Evolutionary conservation across 1,140 invertebrate genomes (phyloP), one percentile per base, ranked within the genome.

Genomic region (Bombus vancouverensis): DNA sequence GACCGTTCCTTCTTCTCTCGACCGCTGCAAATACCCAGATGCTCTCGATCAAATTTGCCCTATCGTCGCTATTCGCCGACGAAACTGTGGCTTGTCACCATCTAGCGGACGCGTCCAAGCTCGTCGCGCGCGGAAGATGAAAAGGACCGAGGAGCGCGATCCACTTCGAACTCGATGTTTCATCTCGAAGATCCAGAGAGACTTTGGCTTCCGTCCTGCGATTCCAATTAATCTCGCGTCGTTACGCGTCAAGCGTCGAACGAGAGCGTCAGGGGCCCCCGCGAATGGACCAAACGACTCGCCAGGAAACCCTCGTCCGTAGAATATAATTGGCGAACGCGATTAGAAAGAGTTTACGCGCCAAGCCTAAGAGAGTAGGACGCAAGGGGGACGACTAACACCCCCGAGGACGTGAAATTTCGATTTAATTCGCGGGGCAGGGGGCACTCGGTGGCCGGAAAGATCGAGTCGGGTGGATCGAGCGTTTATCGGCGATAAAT

Each of bases 151-250:
- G 34, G 0, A 6, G 18, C 47, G 47, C 47, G 47, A 22, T 53
- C 18, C 0, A 0, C 6, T 53, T 22, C 0, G 0, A 53, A 22
- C 0, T 2, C 0, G 1, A 2, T 22, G 8, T 53, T 8, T 53
- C 18, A 2, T 22, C 47, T 22, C 18, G 0, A 8, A 25, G 9
- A 3, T 15, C 0, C 15, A 0, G 32, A 0, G 32, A 8, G 4
- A 88, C 91, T 89, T 87, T 90, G 92, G 13, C 15, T 18, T 5
- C 10, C 37, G 44, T 70, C 18, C 65, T 28, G 62, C 44, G 32
- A 88, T 80, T 89, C 74, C 88, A 68, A 89, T 89, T 83, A 81
- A 89, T 89, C 80, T 59, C 74, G 37, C 62, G 81, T 57, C 53
- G 77, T 87, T 82, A 76, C 68, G 72, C 39, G 42, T 73, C 22